These are phyloP conservation scores for Acinonyx jubatus DNA, from an alignment of 2,113 vertebrate species.

Conservation along the genomic window DNA sequence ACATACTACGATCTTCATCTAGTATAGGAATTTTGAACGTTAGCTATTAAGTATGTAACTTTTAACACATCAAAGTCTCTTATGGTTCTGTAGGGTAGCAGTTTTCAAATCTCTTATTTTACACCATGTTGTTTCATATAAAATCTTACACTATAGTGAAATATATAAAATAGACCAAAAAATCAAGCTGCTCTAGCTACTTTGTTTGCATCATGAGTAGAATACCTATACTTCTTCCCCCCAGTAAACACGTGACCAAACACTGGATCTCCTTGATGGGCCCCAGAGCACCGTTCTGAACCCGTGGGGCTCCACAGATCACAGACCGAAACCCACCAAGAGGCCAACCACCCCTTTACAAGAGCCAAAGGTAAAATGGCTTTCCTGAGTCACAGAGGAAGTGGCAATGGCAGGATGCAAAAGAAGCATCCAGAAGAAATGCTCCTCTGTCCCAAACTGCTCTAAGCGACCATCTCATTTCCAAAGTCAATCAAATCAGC, in stretches of 20 bases:
- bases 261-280: neutral
- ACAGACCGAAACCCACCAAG: neutral
- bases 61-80: neutral
- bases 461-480: neutral
- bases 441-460: neutral
- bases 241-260: neutral
- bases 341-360: neutral
- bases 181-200: neutral
- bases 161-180: neutral
- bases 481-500: neutral
- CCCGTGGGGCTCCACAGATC: neutral
- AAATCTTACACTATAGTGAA: conserved; percentile 44
- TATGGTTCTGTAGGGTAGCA: neutral
- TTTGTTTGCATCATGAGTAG: conserved; percentile 5
- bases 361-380: neutral
- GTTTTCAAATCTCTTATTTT: neutral
- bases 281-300: neutral
- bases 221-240: neutral
- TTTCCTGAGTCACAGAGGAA: neutral
- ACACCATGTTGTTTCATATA: neutral
- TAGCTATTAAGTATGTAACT: neutral
- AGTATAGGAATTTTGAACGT: neutral
- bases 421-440: neutral
- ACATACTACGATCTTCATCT: neutral
- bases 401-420: neutral